Conservation (phyloP, 2,113 vertebrate species). For the Bettongia penicillata region DNA sequence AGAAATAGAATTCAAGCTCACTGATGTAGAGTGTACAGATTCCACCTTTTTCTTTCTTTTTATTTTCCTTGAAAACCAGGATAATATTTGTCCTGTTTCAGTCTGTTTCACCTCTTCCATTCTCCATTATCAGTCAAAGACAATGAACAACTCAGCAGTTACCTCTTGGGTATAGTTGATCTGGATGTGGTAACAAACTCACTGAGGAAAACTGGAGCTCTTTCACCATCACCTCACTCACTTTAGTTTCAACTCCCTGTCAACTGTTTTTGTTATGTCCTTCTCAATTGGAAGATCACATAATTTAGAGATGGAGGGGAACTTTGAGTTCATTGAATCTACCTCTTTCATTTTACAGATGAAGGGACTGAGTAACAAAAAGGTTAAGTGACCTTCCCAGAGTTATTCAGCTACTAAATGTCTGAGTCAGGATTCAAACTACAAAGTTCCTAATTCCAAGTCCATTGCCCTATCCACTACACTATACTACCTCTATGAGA, state of each 20-base stretch:
- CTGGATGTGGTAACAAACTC: neutral
- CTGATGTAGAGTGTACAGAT: neutral
- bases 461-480: too few relatives aligned
- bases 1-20: neutral
- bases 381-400: neutral
- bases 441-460: too few relatives aligned
- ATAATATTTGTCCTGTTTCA: neutral
- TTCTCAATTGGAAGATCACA: neutral
- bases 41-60: neutral
- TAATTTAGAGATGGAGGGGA: neutral
- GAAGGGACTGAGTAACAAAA: neutral
- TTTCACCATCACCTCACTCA: neutral
- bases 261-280: neutral
- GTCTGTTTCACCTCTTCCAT: neutral
- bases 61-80: neutral
- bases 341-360: neutral
- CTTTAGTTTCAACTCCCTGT: neutral
- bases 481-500: neutral
- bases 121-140: neutral
- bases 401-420: neutral
- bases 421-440: neutral
- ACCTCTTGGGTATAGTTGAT: neutral
- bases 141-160: neutral
- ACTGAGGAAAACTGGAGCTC: neutral
- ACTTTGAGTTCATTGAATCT: neutral